Conservation (phyloP, 2,113 vertebrate genomes). For the Ibidorhyncha struthersii region DNA sequence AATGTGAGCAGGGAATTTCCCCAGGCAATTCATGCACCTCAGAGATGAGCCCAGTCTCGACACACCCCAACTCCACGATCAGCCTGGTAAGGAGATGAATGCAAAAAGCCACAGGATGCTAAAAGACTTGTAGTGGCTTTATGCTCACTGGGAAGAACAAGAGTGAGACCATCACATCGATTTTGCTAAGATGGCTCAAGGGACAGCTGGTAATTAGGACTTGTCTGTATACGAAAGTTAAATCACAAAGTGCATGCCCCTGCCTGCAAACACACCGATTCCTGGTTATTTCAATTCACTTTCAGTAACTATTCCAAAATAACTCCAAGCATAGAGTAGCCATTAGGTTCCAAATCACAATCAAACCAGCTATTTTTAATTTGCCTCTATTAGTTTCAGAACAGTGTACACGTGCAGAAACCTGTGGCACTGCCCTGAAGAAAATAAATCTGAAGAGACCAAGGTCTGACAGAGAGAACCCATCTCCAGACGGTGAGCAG, state of each 20-base stretch:
- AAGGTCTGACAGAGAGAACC: neutral
- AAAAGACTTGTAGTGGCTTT: neutral
- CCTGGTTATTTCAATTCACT: neutral
- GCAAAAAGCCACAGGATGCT: neutral
- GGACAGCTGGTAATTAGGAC: neutral
- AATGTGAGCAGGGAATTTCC: neutral
- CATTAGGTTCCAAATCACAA: neutral
- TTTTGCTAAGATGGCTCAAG: neutral
- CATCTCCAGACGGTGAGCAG: neutral
- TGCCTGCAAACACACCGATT: neutral
- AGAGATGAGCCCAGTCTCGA: neutral
- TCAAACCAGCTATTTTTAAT: neutral
- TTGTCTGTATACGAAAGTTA: neutral
- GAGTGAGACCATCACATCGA: neutral
- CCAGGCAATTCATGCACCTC: neutral
- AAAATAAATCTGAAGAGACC: neutral
- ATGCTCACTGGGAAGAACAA: neutral
- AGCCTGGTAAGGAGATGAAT: neutral
- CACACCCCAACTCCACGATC: neutral
- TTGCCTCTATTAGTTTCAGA: neutral
- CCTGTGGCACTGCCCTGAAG: neutral
- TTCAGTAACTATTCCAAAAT: neutral
- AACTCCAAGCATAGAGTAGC: neutral
- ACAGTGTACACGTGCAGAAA: neutral
- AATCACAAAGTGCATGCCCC: neutral